Evolutionary conservation across 2,888 invertebrate genomes (phyloP), one percentile per base, ranked within the genome.

Genomic region (Agapostemon virescens): DNA sequence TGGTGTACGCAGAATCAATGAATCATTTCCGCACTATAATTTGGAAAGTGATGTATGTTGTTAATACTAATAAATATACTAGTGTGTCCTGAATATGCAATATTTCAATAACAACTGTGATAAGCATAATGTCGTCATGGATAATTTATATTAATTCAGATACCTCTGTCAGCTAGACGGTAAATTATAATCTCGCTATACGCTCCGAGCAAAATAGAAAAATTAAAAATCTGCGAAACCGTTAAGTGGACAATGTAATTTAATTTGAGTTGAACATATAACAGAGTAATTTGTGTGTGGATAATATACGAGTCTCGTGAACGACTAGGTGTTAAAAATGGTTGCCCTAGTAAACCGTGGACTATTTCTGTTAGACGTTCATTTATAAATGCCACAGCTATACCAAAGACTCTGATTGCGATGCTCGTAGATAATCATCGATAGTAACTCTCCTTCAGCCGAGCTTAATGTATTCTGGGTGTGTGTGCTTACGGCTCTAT

Each of bases 301-400:
- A 52, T 75, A 77, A 63, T 76, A 73, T 84, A 80, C 77, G 69
- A 76, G 74, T 75, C 78, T 76, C 86, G 85, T 82, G 82, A 86
- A 79, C 77, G 84, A 80, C 80, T 76, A 68, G 77, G 75, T 64
- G 82, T 87, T 88, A 83, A 82, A 84, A 81, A 88, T 86, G 86
- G 88, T 87, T 86, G 78, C 79, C 70, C 85, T 83, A 79, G 61
- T 83, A 72, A 74, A 61, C 64, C 71, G 77, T 68, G 73, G 74
- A 72, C 73, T 71, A 77, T 72, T 77, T 77, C 79, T 75, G 86
- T 82, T 85, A 76, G 75, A 38, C 71, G 72, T 74, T 81, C 85
- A 82, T 85, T 86, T 86, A 81, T 86, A 87, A 84, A 82, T 82
- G 85, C 84, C 84, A 81, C 77, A 75, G 82, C 77, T 84, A 77